Percentiles rank a stretch among this genome's conserved stretches.
These are phyloP conservation scores for Channa striata DNA, from an alignment of 2,797 vertebrate species.

Conservation along the genomic window DNA sequence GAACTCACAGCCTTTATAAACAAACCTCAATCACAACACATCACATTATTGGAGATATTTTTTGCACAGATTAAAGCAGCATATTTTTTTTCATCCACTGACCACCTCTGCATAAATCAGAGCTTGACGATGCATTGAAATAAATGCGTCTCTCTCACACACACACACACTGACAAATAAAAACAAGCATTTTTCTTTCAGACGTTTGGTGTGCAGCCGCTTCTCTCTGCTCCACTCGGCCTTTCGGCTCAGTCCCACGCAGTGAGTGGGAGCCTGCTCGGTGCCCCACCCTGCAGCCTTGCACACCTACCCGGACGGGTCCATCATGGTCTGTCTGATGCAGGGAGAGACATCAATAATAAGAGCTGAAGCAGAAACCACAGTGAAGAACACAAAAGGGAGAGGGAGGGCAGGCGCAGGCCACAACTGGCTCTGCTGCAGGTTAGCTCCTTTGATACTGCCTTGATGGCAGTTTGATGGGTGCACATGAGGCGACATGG, in stretches of 20 bases:
- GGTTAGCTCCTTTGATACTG: slow-evolving; percentile 80
- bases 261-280: slow-evolving; percentile 60
- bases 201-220: slow-evolving; percentile 11
- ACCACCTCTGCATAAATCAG: neutral
- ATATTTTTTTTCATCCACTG: neutral
- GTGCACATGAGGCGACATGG: slow-evolving; percentile 73
- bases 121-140: neutral
- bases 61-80: too few species aligned
- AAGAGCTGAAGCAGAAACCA: slow-evolving; percentile 80
- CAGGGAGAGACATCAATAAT: slow-evolving; percentile 76
- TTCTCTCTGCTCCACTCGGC: slow-evolving; percentile 60
- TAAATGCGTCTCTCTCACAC: too few species aligned
- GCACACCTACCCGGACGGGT: slow-evolving; percentile 67
- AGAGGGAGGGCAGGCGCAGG: slow-evolving; percentile 61
- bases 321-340: slow-evolving; percentile 69
- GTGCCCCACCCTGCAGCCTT: slow-evolving; percentile 66
- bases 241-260: slow-evolving; percentile 53
- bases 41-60: too few species aligned
- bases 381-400: slow-evolving; percentile 69
- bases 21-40: too few species aligned
- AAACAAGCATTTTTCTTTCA: slow-evolving; percentile 35
- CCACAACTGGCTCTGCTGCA: slow-evolving; percentile 76
- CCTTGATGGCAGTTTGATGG: slow-evolving; percentile 80
- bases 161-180: neutral
- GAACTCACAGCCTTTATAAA: neutral